Conservation (phyloP, 2,888 invertebrate species). For the Hartigia nigra region DNA sequence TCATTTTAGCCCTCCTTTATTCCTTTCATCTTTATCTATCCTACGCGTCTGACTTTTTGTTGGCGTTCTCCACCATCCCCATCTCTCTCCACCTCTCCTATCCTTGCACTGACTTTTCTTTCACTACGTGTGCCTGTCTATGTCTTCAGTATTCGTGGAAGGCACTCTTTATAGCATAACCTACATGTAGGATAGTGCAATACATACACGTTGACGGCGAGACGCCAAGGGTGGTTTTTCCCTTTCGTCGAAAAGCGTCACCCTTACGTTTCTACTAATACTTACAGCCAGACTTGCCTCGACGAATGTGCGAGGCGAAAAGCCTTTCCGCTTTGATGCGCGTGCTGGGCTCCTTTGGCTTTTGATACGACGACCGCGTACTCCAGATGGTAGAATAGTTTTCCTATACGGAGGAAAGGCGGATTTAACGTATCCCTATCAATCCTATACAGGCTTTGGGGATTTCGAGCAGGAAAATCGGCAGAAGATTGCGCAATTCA, state of each 20-base stretch:
- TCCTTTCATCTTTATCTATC: not conserved
- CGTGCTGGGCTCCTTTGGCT: not conserved
- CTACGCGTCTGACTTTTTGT: not conserved
- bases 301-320: not conserved
- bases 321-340: not conserved
- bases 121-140: not conserved
- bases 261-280: not conserved
- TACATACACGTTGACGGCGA: not conserved
- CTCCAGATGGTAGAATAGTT: not conserved
- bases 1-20: not conserved
- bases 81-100: not conserved
- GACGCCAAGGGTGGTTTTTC: not conserved
- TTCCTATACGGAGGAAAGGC: not conserved
- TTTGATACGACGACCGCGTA: not conserved
- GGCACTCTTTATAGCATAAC: not conserved
- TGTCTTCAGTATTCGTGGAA: not conserved
- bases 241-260: not conserved
- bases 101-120: not conserved
- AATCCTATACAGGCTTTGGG: no score
- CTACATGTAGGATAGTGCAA: not conserved
- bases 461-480: not conserved
- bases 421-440: not conserved
- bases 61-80: not conserved
- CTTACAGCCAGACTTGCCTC: not conserved
- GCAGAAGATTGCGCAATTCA: not conserved